Base-by-base conservation (phyloP, 2,113 vertebrate species). In the Epinephelus lanceolatus region DNA sequence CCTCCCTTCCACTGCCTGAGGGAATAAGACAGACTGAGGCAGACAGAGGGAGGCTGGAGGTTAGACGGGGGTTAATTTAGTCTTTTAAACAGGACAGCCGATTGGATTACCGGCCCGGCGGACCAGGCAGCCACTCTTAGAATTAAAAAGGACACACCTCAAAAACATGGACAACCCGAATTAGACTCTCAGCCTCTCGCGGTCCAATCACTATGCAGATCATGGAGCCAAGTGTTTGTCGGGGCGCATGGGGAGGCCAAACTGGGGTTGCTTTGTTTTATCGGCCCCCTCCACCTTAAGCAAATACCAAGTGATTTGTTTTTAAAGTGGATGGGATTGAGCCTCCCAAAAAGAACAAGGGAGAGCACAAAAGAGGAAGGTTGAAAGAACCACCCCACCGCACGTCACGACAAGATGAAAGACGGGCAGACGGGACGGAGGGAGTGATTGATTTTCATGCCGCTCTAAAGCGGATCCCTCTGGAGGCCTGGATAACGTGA, bases 361-460 rank as follows among this genome's bases (percentile, higher is more conserved):
- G 68, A 80, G 69, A 76, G 62, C 68, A 60, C 73, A 70, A 83
- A 89, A 85, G 76, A 76, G 57, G 77, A 85, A 80, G 61, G 80
- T 71, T 89, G 51, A 91, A 85, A 91, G 85, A 78, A 74, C 4
- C 65, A 42, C 49, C 55, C 56, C 73, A 47, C 56, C 61, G 81
- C 55, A 86, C 49, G 68, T 87, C 84, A 84, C 59, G 45, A 79
- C 83, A 70, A 91, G 87, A 93, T 91, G 90, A 94, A 93, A 88
- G 87, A 81, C 57, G 83, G 71, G 82, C 71, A 78, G 81, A 92
- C 27, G 53, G 80, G 86, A 91, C 27, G 55, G 61, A 86, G 72
- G 83, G 86, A 89, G 85, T 88, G 94, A 94, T 94, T 93, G 94
- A 94, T 95, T 95, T 94, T 92, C 92, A 93, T 88, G 91, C 87